Evolutionary conservation across 2,888 invertebrate species (phyloP), one percentile per base, ranked within the genome.

Genomic region (Xylota segnis): DNA sequence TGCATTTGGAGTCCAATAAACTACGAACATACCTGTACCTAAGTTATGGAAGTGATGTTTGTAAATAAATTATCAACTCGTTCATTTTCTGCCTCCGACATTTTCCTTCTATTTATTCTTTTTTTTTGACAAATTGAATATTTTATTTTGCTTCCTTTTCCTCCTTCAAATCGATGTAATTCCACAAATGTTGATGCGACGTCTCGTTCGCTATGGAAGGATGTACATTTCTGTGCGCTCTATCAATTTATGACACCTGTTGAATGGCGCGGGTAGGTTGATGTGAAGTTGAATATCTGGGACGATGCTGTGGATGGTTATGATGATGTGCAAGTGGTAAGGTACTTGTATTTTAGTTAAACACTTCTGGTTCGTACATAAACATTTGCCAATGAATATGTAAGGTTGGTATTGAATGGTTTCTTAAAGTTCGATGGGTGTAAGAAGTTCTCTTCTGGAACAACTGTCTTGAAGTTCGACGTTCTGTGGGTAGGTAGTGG

Each of bases 51-150:
- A 58, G 18, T 43, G 56, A 29, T 70, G 71, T 14, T 58, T 47
- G 40, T 71, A 71, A 71, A 71, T 71, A 71, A 71, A 58, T 71
- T 56, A 71, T 71, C 47, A 58, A 47, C 45, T 45, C 47, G 58
- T 71, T 56, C 58, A 16, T 23, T 56, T 29, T 34, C 45, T 58
- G 40, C 47, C 58, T 71, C 37, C 29, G 52, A 37, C 29, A 6
- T 37, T 2, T 29, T 29, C 27, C 6, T 6, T 40, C 14, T 52
- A 23, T 23, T 23, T n/a, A n/a, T n/a, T n/a, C n/a, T 37, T 27
- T 37, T 71, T 45, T 34, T 45, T 43, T 58, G 45, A 71, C 45
- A 58, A 71, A 71, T 71, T 71, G 71, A 71, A 71, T 71, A 71
- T 71, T 71, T 71, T 71, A 71, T 58, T 71, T 18, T 5, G 16